phyloP scores from a whole-genome alignment of 1,140 invertebrate species.

The Zaprionus nigranus region DNA sequence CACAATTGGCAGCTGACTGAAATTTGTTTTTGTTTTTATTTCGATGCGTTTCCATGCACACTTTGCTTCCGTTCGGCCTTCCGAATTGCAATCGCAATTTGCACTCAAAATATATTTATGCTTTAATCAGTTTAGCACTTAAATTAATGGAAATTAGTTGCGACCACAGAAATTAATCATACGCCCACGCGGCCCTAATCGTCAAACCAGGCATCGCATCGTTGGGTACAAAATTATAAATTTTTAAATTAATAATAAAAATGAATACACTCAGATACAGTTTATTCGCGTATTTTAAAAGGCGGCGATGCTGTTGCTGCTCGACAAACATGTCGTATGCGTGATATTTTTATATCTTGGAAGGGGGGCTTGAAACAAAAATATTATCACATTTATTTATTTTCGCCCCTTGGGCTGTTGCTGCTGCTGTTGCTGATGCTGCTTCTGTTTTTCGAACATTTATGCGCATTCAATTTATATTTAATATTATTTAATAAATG shows the following conservation, averaged over 20 bases:
- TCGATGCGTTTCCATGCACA: conserved; percentile 24
- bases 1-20: conserved; percentile 35
- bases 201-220: conserved; percentile 32
- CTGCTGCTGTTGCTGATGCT: background rate
- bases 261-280: conserved; percentile 29
- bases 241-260: conserved; percentile 66
- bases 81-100: background rate
- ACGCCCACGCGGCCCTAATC: conserved; percentile 48
- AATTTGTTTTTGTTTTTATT: conserved; percentile 5
- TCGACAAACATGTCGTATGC: conserved; percentile 55
- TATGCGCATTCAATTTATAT: conserved; percentile 64
- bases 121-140: conserved; percentile 46
- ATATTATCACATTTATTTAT: conserved; percentile 42
- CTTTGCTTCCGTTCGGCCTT: conserved; percentile 32
- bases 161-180: conserved; percentile 78
- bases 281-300: conserved; percentile 13
- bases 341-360: conserved; percentile 39
- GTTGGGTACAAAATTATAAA: conserved; percentile 60
- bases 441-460: conserved; percentile 41
- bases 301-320: background rate
- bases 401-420: conserved; percentile 4
- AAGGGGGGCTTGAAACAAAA: conserved; percentile 39
- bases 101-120: background rate
- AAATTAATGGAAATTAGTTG: conserved; percentile 73
- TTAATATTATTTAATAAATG: conserved; percentile 41